Percentiles rank a stretch among this genome's conserved stretches.
Evolutionary conservation across 2,888 invertebrate genomes (phyloP).

Genomic region (Oscheius sp.): DNA sequence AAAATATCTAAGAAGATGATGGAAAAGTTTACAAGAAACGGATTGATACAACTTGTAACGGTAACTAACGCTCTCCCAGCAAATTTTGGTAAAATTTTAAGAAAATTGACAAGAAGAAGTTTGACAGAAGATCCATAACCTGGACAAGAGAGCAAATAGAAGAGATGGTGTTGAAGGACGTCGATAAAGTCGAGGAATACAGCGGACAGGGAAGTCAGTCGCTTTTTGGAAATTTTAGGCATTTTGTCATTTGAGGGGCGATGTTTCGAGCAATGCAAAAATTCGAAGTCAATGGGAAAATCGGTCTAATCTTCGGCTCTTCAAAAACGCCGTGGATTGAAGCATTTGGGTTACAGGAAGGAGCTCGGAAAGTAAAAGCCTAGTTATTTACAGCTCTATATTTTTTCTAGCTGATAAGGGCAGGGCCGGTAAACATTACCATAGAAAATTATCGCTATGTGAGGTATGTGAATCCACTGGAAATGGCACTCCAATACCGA

Average conservation of each 20-base stretch:
- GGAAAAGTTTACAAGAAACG: conserved; percentile 1
- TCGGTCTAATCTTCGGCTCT: neutral
- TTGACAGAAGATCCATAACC: neutral
- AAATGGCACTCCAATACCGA: conserved; percentile 1
- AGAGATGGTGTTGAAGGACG: conserved; percentile 1
- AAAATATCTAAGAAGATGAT: neutral
- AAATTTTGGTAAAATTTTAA: too few relatives aligned
- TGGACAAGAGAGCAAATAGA: conserved; percentile 9
- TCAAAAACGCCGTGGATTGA: neutral
- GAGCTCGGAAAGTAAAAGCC: neutral
- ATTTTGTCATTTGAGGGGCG: neutral
- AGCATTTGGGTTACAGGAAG: conserved; percentile 9
- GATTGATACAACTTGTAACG: neutral
- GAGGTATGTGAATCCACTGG: neutral
- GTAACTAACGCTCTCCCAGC: too few relatives aligned
- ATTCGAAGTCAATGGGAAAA: neutral
- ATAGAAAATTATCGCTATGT: conserved; percentile 9
- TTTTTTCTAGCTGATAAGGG: neutral
- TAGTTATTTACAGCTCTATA: neutral
- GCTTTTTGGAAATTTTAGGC: neutral
- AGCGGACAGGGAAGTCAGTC: neutral
- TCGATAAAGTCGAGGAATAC: neutral
- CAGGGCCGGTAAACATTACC: conserved; percentile 13
- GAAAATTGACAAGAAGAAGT: neutral
- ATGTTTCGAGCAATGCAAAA: conserved; percentile 11